A percentile compares a stretch with the other conserved stretches of the same genome.
Conservation (phyloP, 2,797 vertebrate species). For the Tapera naevia region DNA sequence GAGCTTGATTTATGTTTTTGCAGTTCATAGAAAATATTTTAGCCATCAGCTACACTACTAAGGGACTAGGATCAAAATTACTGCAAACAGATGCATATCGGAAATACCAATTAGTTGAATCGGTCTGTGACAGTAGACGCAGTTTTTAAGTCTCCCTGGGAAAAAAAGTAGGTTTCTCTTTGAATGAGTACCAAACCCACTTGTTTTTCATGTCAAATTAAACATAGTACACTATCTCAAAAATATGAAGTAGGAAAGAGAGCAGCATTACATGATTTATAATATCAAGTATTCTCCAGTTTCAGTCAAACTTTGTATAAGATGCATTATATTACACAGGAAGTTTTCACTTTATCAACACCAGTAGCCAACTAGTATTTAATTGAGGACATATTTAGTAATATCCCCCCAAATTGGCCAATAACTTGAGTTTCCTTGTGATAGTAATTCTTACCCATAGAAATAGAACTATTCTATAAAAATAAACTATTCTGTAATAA, state of each 20-base stretch:
- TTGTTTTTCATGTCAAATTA: background rate
- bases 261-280: background rate
- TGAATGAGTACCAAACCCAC: background rate
- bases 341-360: slow-evolving; percentile 49
- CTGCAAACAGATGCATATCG: background rate
- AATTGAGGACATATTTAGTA: slow-evolving; percentile 50
- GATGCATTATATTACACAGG: background rate
- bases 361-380: background rate
- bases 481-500: slow-evolving; percentile 13
- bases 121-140: background rate
- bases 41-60: background rate
- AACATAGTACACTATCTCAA: background rate
- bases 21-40: background rate
- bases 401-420: slow-evolving; percentile 46
- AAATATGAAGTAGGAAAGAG: background rate
- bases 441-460: slow-evolving; percentile 26
- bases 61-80: background rate
- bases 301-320: background rate
- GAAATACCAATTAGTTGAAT: background rate
- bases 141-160: background rate
- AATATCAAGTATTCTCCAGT: background rate
- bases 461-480: slow-evolving; percentile 35
- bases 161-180: background rate
- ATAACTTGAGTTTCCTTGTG: slow-evolving; percentile 33
- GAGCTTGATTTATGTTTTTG: background rate